Evolutionary conservation across 2,113 vertebrate genomes (phyloP).

Genomic region (Trichomycterus rosablanca): DNA sequence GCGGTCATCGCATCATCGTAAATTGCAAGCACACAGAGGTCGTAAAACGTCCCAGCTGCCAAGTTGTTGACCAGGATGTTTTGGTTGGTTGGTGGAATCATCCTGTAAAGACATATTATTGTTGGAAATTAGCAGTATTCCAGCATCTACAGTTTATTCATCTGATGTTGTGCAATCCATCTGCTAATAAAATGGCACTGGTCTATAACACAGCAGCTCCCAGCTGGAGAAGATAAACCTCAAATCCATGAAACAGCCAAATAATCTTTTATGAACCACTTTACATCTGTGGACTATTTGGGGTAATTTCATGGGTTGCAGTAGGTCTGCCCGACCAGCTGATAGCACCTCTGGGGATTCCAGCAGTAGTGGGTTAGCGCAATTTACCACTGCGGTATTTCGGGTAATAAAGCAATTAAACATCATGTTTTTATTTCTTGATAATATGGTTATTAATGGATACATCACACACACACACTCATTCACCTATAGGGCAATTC

Average conservation of each 20-base stretch:
- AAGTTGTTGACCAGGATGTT: conserved; percentile 95
- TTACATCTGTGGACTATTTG: conserved; percentile 6
- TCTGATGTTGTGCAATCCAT: not conserved
- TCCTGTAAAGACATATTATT: conserved; percentile 64
- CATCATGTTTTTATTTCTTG: too few species aligned
- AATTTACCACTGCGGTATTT: too few species aligned
- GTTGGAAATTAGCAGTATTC: conserved; percentile 3
- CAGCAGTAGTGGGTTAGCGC: too few species aligned
- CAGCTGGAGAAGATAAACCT: conserved; percentile 3
- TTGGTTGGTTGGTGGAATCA: conserved; percentile 96
- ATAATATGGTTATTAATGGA: too few species aligned
- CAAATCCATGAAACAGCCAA: not conserved
- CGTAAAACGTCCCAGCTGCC: conserved; percentile 85
- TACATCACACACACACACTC: too few species aligned
- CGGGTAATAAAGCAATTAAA: too few species aligned
- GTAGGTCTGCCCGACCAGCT: too few species aligned
- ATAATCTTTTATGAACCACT: not conserved
- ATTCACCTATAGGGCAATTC: too few species aligned
- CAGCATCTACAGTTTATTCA: not conserved
- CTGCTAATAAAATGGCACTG: conserved; percentile 1
- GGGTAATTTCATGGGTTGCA: too few species aligned
- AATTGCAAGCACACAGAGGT: conserved; percentile 94
- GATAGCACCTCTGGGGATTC: too few species aligned
- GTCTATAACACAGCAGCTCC: conserved; percentile 1
- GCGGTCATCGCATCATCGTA: conserved; percentile 94